These are phyloP conservation scores for Smittia aterrima DNA, from an alignment of 2,888 invertebrate genomes.

Conservation along the genomic window DNA sequence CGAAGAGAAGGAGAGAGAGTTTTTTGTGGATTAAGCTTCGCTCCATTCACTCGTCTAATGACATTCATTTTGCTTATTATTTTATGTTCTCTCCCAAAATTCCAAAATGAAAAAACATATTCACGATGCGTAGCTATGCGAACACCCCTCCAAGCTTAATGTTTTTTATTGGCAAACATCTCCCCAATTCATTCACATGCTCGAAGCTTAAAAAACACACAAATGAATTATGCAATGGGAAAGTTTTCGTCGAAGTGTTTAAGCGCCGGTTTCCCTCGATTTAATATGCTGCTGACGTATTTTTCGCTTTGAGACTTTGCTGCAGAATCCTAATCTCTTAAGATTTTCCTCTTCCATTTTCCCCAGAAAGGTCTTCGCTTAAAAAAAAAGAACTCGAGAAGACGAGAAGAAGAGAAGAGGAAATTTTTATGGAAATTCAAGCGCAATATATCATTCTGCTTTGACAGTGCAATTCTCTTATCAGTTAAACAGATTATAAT, in stretches of 20 bases:
- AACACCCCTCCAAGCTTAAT: too few species aligned
- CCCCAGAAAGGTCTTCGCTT: not conserved
- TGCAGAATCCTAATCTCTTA: conserved; percentile 29
- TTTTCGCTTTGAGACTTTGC: not conserved
- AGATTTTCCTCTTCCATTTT: not conserved
- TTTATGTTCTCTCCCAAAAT: too few species aligned
- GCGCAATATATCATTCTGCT: conserved; percentile 40
- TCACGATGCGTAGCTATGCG: too few species aligned
- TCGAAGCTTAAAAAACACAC: not conserved
- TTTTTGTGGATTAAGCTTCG: too few species aligned
- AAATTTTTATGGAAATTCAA: conserved; percentile 40
- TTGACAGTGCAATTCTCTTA: conserved; percentile 41
- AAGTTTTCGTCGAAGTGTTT: conserved; percentile 1
- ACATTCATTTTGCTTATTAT: too few species aligned
- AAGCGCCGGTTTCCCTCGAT: not conserved
- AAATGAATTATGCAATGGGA: not conserved
- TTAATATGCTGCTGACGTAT: conserved; percentile 14
- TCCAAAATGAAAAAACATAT: too few species aligned
- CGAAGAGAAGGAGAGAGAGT: too few species aligned
- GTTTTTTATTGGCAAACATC: too few species aligned
- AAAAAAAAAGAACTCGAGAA: conserved; percentile 9
- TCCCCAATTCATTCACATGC: too few species aligned
- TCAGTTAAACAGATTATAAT: conserved; percentile 35
- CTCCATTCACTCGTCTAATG: too few species aligned
- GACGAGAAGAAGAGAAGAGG: conserved; percentile 7